These are phyloP conservation scores for Psilanteris sp. DNA, from an alignment of 1,140 invertebrate genomes.

Conservation along the genomic window DNA sequence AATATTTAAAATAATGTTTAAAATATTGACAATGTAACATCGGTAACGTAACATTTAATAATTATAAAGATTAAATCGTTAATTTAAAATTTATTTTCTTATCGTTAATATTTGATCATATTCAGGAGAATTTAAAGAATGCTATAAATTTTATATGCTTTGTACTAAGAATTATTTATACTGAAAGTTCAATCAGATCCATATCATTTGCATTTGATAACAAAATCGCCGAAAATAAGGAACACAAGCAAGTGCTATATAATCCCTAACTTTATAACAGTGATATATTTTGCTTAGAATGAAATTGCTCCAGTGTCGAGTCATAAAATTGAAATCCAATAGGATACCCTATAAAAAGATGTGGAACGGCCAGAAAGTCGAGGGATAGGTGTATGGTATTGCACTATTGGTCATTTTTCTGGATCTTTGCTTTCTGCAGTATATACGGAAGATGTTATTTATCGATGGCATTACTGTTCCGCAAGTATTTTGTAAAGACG, in stretches of 20 bases:
- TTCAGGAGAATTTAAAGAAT: too few relatives aligned
- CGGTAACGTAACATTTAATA: too few relatives aligned
- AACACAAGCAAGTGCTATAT: conserved; percentile 59
- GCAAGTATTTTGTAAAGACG: conserved; percentile 29
- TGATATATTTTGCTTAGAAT: conserved; percentile 69
- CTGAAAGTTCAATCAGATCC: neutral
- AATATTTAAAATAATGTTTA: too few relatives aligned
- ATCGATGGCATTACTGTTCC: conserved; percentile 32
- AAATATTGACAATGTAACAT: too few relatives aligned
- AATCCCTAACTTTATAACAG: conserved; percentile 68
- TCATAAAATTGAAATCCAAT: conserved; percentile 72
- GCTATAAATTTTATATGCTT: neutral
- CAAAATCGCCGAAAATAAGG: conserved; percentile 45
- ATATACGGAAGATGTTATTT: conserved; percentile 47
- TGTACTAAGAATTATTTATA: conserved; percentile 8
- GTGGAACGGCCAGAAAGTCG: conserved; percentile 47
- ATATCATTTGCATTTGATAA: conserved; percentile 18
- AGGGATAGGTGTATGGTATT: conserved; percentile 57
- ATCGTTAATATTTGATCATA: too few relatives aligned
- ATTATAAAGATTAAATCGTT: too few relatives aligned
- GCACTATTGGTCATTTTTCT: conserved; percentile 68
- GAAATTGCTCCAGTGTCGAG: conserved; percentile 66
- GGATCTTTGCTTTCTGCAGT: conserved; percentile 56
- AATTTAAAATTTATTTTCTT: too few relatives aligned
- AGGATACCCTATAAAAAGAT: conserved; percentile 49